These are phyloP conservation scores for Apamea sordens DNA, from an alignment of 2,888 invertebrate species.

Conservation along the genomic window DNA sequence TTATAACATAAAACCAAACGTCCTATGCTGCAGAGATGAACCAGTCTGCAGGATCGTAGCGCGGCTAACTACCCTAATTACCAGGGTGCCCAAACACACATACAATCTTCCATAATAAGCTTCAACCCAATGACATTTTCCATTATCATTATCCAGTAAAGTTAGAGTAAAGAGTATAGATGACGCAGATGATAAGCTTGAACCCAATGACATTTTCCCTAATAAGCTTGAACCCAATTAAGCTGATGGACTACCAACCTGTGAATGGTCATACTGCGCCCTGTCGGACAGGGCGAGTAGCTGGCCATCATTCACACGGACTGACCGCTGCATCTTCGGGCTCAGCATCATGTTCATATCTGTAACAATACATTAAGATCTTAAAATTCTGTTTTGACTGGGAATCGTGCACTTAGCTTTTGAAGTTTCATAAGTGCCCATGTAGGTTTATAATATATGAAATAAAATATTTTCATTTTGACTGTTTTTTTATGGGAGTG, in stretches of 20 bases:
- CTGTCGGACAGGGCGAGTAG: slow-evolving; percentile 95
- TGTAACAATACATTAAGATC: slow-evolving; percentile 32
- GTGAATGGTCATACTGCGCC: slow-evolving; percentile 95
- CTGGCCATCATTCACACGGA: slow-evolving; percentile 96
- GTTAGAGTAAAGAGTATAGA: too few species aligned
- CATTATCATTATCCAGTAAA: too few species aligned
- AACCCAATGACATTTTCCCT: not conserved
- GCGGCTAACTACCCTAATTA: too few species aligned
- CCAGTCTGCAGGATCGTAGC: not conserved
- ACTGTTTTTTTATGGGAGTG: not conserved
- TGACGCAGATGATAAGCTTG: too few species aligned
- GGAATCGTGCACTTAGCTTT: too few species aligned
- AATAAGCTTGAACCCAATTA: not conserved
- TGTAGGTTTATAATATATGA: too few species aligned
- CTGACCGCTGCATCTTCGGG: slow-evolving; percentile 96
- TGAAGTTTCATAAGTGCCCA: too few species aligned
- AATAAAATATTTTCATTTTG: not conserved
- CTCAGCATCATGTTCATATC: slow-evolving; percentile 91
- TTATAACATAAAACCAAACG: not conserved
- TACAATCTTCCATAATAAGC: too few species aligned
- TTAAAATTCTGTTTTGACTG: not conserved
- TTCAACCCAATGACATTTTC: not conserved
- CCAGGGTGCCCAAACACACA: not conserved
- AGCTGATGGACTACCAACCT: slow-evolving; percentile 74
- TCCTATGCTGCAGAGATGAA: not conserved